A percentile compares a stretch with the other conserved stretches of the same genome.
These are phyloP conservation scores for Oceanodroma tethys DNA, from an alignment of 2,113 vertebrate genomes.

Conservation along the genomic window DNA sequence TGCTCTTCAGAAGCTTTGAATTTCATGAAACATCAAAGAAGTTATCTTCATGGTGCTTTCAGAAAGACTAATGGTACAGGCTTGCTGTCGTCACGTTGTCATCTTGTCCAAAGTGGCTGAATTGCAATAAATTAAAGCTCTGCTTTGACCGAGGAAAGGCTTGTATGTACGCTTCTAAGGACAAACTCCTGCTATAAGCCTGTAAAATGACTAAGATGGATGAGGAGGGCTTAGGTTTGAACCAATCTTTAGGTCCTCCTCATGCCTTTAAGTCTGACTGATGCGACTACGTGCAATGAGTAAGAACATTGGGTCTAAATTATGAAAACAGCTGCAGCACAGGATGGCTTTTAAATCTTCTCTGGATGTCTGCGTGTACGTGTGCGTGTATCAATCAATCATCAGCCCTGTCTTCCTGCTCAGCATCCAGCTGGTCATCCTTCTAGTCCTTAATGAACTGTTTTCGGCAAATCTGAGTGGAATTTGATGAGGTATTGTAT, in stretches of 20 bases:
- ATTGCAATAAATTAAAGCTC: neutral
- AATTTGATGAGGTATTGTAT: neutral
- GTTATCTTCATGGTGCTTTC: conserved; percentile 21
- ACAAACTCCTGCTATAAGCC: conserved; percentile 7
- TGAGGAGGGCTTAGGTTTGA: conserved; percentile 26
- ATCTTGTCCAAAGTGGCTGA: neutral
- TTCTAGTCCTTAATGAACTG: neutral
- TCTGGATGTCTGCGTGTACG: neutral
- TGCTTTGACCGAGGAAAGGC: neutral
- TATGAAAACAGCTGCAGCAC: conserved; percentile 40
- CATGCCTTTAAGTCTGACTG: neutral
- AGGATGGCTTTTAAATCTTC: conserved; percentile 40
- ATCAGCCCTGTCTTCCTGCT: neutral
- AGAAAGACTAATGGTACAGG: conserved; percentile 16
- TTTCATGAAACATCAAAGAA: conserved; percentile 4
- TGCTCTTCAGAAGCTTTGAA: neutral
- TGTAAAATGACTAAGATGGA: conserved; percentile 36
- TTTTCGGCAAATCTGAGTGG: neutral
- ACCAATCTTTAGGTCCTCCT: neutral
- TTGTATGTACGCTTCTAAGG: neutral
- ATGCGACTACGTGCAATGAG: neutral
- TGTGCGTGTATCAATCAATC: neutral
- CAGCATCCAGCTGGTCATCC: neutral
- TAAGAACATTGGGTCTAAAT: neutral
- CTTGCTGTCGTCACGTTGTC: conserved; percentile 46